Base-by-base conservation (phyloP, 1,140 invertebrate genomes). In the Sycophaga agraensis region DNA sequence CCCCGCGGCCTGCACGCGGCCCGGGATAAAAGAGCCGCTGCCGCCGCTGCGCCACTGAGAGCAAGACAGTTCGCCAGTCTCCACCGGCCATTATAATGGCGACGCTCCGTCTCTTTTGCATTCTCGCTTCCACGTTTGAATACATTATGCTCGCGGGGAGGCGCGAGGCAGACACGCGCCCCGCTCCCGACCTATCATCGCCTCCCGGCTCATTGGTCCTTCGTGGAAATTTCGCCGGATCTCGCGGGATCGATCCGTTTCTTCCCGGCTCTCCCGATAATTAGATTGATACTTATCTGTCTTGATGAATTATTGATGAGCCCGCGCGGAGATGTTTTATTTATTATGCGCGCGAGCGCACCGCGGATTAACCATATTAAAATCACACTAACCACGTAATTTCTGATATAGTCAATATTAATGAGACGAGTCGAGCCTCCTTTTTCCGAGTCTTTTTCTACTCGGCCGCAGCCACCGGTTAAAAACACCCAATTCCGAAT, bases 191-290 rank as follows among this genome's bases (percentile, higher is more conserved):
- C 48, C 21, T 39, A 58, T 58, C 45, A 58, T 48, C 34, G 26
- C 34, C 55, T 58, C 22, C 21, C n/a, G n/a, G n/a, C n/a, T 58
- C 39, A 58, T 58, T 48, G 37, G 26, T 56, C 54, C 28, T 56
- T 45, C 8, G 12, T 11, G 5, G n/a, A 11, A 40, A 42, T 28
- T 28, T 42, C 42, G 8, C 19, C 26, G 28, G n/a, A 21, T 34
- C 54, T 16, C n/a, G n/a, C n/a, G 1, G 11, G 28, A 34, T 34
- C 24, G 40, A 46, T 22, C 42, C 21, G n/a, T 19, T 45, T 51
- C 11, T 24, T 8, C 22, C 2, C 4, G n/a, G 5, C 21, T 28
- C 5, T 14, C 19, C 22, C 1, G 11, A 2, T 39, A 22, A 39
- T 58, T 48, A 37, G 19, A 48, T 17, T 19, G 21, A 48, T 37